Evolutionary conservation across 1,140 invertebrate species (phyloP), one percentile per base, ranked within the genome.

Genomic region (Philaenus spumarius): DNA sequence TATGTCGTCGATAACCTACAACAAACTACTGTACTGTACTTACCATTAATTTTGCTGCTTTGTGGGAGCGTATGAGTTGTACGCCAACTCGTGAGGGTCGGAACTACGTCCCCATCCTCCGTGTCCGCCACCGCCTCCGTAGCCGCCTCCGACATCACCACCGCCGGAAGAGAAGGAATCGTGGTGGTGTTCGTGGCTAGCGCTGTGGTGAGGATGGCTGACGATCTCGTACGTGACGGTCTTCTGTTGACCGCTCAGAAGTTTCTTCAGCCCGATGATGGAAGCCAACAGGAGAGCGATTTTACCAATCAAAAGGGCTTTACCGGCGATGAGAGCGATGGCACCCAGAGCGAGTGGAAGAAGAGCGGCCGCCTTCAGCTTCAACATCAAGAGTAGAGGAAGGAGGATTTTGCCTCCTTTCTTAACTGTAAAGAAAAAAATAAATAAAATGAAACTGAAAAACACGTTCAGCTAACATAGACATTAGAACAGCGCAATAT

Each of bases 181-280:
- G 61, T 76, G 77, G 14, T 77, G 75, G 39, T 79, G 78, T 15
- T 77, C 72, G 67, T 81, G 78, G 64, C 80, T 82, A 66, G 78
- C 76, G 51, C 80, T 77, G 69, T 88, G 86, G 67, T 89, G 87
- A n/a, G 86, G 85, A 68, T 90, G 87, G 1, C 85, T 80, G 0
- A 90, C 85, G 4, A 90, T 87, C 65, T 90, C 88, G 69, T 90
- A 90, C 1, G 88, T 90, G 53, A 90, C 87, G 66, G 88, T 86
- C 69, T 90, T 90, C 71, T 85, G 83, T 69, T 82, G 78, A 75
- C 73, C 71, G 7, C 72, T 72, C 42, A 90, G 71, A 7, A 90
- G 73, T 68, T 90, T 90, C 79, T 90, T 90, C 70, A 90, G 71
- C 1, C 87, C 87, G 64, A 90, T 89, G 35, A 91, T 85, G 47